Base-by-base conservation (phyloP, 2,888 invertebrate species). In the Oscheius sp. region DNA sequence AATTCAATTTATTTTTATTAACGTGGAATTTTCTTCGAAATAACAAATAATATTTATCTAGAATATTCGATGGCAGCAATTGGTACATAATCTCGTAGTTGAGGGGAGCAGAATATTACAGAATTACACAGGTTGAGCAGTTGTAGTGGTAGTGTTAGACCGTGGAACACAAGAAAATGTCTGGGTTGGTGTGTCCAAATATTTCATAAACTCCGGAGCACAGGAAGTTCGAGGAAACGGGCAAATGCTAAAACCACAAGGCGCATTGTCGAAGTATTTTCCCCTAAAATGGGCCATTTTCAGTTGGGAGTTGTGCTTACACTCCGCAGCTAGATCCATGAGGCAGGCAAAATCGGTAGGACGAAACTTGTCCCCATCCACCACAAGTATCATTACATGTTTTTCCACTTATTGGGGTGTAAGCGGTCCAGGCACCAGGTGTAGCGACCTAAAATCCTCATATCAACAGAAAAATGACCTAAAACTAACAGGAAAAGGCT, bases 321-420 rank as follows among this genome's bases (percentile, higher is more conserved):
- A 18, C 52, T 53, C 9, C 16, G 68, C 69, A 69, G 2, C n/a
- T 23, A 3, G 55, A 21, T 16, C 69, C 69, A 13, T 18, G 21
- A 25, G 69, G 69, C 16, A 66, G 52, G 35, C 69, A 69, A n/a
- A 43, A 52, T 3, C 69, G 13, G 18, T 23, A 23, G 13, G 52
- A 43, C 0, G 35, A 18, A 1, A 69, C 56, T 29, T 35, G 1
- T 41, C 69, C 69, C 21, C 1, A 55, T 5, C n/a, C 69, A n/a
- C 69, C 69, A 41, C 69, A 69, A 6, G 55, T 56, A 25, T 69
- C 55, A 23, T 45, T 69, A n/a, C 69, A 69, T 7, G 25, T 18
- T 41, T 21, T 41, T 25, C 69, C 69, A 5, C 21, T 43, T 5
- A 55, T 18, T 1, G 69, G 43, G 1, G n/a, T 27, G 29, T 35